Conservation (phyloP, 2,797 vertebrate species). For the Iguana delicatissima region DNA sequence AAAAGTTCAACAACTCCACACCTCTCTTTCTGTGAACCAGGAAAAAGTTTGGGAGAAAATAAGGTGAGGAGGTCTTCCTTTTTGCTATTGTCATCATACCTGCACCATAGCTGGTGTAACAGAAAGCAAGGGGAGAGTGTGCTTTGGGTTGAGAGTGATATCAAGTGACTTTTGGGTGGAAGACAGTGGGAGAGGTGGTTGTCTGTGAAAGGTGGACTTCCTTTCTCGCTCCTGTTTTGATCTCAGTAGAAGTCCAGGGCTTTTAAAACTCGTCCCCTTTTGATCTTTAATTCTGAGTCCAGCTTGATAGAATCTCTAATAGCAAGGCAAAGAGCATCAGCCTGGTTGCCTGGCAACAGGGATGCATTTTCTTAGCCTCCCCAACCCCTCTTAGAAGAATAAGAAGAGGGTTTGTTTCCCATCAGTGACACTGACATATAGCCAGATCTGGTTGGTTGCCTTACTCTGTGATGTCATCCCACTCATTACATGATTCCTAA, state of each 20-base stretch:
- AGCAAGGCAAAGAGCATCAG: neutral
- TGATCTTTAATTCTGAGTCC: neutral
- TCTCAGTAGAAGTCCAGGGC: neutral
- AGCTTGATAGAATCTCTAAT: neutral
- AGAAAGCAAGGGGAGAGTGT: neutral
- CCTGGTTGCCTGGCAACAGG: neutral
- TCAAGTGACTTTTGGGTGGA: neutral
- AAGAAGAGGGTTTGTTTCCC: neutral
- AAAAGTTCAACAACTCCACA: too few relatives aligned
- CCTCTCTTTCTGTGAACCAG: too few relatives aligned
- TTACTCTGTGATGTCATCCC: neutral
- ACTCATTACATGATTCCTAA: neutral
- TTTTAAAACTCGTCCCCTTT: neutral
- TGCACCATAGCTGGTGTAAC: neutral
- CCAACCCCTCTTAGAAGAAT: too few relatives aligned
- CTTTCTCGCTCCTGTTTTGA: neutral
- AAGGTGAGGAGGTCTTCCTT: too few relatives aligned
- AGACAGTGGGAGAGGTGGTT: neutral
- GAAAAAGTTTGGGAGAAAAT: too few relatives aligned
- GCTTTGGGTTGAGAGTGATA: neutral
- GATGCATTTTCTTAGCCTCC: neutral
- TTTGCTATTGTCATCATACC: neutral
- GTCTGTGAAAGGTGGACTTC: neutral
- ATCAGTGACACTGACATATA: neutral
- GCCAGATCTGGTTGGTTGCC: neutral